These are phyloP conservation scores for Hirtodrosophila cameraria DNA, from an alignment of 2,888 invertebrate genomes.

Conservation along the genomic window DNA sequence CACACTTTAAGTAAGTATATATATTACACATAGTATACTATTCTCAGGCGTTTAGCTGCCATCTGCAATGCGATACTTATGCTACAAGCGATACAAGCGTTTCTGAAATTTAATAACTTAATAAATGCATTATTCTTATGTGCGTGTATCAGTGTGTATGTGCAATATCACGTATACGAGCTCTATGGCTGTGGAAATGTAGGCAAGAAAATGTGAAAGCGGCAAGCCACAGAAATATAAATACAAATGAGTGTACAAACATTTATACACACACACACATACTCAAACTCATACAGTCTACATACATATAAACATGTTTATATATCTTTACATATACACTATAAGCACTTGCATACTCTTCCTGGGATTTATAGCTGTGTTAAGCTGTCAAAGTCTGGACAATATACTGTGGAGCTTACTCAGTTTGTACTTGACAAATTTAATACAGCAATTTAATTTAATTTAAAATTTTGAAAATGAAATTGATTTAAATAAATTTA, in stretches of 20 bases:
- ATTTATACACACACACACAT: background rate
- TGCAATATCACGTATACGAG: constrained; percentile 18
- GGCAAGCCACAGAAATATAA: constrained; percentile 3
- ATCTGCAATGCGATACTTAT: constrained; percentile 13
- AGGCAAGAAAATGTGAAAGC: constrained; percentile 5
- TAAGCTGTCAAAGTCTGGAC: too few species aligned
- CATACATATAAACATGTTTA: background rate
- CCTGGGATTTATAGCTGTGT: too few species aligned
- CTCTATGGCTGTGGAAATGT: constrained; percentile 22
- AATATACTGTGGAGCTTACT: too few species aligned
- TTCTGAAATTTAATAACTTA: constrained; percentile 63
- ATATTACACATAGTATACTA: too few species aligned
- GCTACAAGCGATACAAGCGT: constrained; percentile 19
- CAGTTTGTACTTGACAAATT: too few species aligned
- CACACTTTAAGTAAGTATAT: too few species aligned
- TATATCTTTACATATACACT: background rate
- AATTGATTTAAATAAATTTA: too few species aligned
- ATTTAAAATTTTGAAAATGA: too few species aligned
- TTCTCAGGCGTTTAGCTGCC: constrained; percentile 14
- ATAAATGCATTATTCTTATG: constrained; percentile 43
- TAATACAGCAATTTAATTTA: too few species aligned
- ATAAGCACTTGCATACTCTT: background rate
- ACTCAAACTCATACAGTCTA: too few species aligned
- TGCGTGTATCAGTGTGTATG: background rate
- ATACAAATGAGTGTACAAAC: background rate